phyloP scores from a whole-genome alignment of 2,888 invertebrate genomes.

The Melipona beecheii region DNA sequence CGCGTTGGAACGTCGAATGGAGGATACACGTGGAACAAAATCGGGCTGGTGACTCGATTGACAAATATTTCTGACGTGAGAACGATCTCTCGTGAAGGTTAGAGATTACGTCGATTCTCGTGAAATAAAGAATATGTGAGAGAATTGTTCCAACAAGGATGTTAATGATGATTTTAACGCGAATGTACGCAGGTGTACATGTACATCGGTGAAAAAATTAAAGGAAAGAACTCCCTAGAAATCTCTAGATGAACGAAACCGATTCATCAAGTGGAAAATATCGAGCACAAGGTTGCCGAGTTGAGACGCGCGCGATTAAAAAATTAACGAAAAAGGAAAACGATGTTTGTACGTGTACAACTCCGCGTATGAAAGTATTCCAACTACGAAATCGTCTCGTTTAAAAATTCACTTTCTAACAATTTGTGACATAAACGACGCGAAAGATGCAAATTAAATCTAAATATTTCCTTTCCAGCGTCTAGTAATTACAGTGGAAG shows the following conservation, averaged over 20 bases:
- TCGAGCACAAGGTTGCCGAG: not conserved
- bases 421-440: not conserved
- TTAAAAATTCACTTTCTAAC: not conserved
- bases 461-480: slow-evolving; percentile 26
- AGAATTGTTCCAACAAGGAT: no score
- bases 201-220: no score
- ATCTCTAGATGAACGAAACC: no score
- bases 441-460: slow-evolving; percentile 21
- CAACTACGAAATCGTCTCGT: no score
- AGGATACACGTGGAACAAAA: slow-evolving; percentile 30
- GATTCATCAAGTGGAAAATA: not conserved
- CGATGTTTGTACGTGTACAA: not conserved
- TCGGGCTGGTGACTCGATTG: not conserved
- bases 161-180: no score
- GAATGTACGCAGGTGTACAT: no score
- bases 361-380: not conserved
- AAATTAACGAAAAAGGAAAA: not conserved
- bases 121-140: not conserved
- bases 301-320: not conserved
- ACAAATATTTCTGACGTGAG: not conserved
- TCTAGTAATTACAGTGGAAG: slow-evolving; percentile 12
- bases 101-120: not conserved
- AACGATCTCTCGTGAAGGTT: not conserved
- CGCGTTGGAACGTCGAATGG: slow-evolving; percentile 7
- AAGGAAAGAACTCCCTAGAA: no score